These are phyloP conservation scores for Procambarus virginalis DNA, from an alignment of 1,140 invertebrate genomes.

Conservation along the genomic window DNA sequence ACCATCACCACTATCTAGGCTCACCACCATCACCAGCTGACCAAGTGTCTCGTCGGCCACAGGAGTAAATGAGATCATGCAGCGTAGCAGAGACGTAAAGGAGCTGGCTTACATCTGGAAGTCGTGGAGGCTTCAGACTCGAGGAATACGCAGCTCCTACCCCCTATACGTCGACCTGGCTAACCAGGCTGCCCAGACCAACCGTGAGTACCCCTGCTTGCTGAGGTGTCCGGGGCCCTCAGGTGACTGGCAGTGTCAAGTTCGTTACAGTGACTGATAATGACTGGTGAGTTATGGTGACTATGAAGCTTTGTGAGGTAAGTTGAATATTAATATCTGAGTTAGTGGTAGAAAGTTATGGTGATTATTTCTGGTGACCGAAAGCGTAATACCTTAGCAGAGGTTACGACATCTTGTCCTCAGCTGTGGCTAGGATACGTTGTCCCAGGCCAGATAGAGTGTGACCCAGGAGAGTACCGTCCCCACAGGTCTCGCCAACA, in stretches of 20 bases:
- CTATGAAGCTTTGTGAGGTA: no score
- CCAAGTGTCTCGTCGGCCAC: background rate
- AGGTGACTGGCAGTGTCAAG: no score
- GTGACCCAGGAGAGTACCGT: background rate
- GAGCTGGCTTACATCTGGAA: constrained; percentile 20
- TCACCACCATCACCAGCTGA: background rate
- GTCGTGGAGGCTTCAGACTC: constrained; percentile 1
- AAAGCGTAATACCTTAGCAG: no score
- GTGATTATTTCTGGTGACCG: no score
- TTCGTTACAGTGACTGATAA: no score
- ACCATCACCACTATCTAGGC: background rate
- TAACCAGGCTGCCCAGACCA: background rate
- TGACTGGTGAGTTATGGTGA: no score
- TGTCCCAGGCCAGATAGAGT: no score
- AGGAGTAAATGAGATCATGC: background rate
- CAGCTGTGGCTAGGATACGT: background rate
- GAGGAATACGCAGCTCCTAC: background rate
- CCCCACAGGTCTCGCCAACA: constrained; percentile 76
- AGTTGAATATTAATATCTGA: no score
- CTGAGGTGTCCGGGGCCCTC: no score
- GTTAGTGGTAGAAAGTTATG: no score
- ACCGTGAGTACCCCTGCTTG: background rate
- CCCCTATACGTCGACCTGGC: background rate
- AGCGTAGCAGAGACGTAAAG: background rate
- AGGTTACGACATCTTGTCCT: background rate